These are phyloP conservation scores for Limnodromus scolopaceus DNA, from an alignment of 2,797 vertebrate genomes.

Conservation along the genomic window DNA sequence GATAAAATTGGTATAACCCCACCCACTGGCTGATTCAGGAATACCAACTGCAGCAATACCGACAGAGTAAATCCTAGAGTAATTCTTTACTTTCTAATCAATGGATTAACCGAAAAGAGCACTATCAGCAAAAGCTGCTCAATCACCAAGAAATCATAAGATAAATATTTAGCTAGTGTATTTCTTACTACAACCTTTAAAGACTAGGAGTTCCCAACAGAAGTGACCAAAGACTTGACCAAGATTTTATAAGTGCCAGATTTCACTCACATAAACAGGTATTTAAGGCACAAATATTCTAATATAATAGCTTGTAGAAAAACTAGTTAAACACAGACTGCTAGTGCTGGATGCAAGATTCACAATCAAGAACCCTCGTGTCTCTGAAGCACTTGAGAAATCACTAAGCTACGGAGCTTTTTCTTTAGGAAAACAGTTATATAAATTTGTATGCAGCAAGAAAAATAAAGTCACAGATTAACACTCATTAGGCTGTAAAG, in stretches of 20 bases:
- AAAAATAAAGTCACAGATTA: background rate
- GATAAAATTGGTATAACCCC: slow-evolving; percentile 32
- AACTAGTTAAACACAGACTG: background rate
- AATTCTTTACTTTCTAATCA: slow-evolving; percentile 37
- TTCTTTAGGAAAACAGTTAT: background rate
- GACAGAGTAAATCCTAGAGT: background rate
- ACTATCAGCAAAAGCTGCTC: background rate
- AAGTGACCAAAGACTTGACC: background rate
- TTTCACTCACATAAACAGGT: background rate
- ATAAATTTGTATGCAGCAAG: background rate
- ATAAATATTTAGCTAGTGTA: background rate
- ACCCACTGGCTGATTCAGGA: slow-evolving; percentile 52
- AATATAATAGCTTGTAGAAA: background rate
- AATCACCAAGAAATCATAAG: background rate
- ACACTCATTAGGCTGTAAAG: background rate
- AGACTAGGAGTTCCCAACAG: background rate
- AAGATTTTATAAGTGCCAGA: background rate
- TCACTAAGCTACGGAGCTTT: fast-evolving
- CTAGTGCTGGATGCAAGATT: background rate
- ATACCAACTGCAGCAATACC: background rate
- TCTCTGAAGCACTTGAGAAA: background rate
- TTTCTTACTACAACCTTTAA: slow-evolving; percentile 14
- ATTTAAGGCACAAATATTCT: background rate
- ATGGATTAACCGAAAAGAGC: slow-evolving; percentile 9
- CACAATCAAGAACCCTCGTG: background rate